Base-by-base conservation (phyloP, 1,140 invertebrate genomes). In the Nymphalis io region DNA sequence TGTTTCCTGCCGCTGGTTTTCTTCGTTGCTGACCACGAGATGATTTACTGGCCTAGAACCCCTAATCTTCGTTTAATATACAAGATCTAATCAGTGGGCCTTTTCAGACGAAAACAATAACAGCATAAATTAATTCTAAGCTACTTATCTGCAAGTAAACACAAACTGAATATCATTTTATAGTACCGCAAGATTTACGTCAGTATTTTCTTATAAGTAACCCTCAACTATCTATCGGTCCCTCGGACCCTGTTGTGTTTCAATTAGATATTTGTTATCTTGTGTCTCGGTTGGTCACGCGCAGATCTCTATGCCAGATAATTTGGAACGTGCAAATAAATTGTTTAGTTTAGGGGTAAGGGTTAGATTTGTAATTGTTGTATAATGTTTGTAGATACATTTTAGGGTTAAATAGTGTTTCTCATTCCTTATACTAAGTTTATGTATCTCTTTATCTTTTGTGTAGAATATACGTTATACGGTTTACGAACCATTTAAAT, bases 181-280 rank as follows among this genome's bases (percentile, higher is more conserved):
- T 27, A 55, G 27, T 18, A 51, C 51, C 23, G 21, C 51, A 55
- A 55, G 23, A n/a, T 27, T 23, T 23, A 27, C 4, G 51, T 33
- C 15, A 55, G 21, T 13, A 55, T 55, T 55, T 55, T 55, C 51
- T 55, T 55, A 55, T 15, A 51, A 51, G 18, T 21, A 55, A 55
- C 51, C 21, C 51, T 55, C 51, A 11, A 23, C 51, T 55, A 55
- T 55, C 23, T n/a, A 27, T 55, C 51, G 51, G 51, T 55, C 51
- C 51, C 51, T 55, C 51, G 51, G 51, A 33, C 51, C 51, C 51
- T 21, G 18, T 21, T 44, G 40, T 51, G 51, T 55, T 55, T 55
- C 51, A 55, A 55, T 55, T 55, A 55, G 51, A 55, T 55, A 55
- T 55, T 55, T 55, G 51, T 55, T 55, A 55, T 55, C 51, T 27